Percentiles rank a stretch among this genome's conserved stretches.
Evolutionary conservation across 92 coral and sea anemone species (phyloP).

Genomic region (Blastomussa wellsi): DNA sequence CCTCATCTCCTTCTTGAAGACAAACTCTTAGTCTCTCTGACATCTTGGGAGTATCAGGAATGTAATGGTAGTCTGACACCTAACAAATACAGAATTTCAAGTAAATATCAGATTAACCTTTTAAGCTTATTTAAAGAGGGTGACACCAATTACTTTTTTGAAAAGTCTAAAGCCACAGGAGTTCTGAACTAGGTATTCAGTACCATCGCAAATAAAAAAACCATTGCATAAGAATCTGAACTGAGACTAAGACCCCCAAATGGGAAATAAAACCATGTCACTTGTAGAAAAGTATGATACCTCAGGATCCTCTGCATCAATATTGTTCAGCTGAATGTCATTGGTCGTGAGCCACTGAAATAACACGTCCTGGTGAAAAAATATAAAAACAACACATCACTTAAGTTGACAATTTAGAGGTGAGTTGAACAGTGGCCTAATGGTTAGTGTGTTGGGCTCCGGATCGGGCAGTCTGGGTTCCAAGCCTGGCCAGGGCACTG

Average conservation of each 20-base stretch:
- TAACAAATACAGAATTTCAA: conserved; percentile 3
- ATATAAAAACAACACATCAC: neutral
- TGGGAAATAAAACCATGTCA: neutral
- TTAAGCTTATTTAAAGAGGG: no score
- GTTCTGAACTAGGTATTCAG: neutral
- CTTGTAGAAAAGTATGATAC: conserved; percentile 29
- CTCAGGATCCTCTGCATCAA: conserved; percentile 99
- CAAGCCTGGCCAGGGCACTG: no score
- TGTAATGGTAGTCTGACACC: conserved; percentile 94
- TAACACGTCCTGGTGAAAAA: conserved; percentile 78
- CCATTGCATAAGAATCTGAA: neutral
- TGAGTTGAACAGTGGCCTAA: no score
- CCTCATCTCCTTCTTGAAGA: conserved; percentile 99
- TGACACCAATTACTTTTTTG: neutral
- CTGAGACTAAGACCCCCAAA: neutral
- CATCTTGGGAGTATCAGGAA: conserved; percentile 92
- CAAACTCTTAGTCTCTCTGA: conserved; percentile 95
- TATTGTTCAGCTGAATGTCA: conserved; percentile 90
- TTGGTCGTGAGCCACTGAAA: conserved; percentile 96
- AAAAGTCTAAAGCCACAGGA: neutral
- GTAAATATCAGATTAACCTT: neutral
- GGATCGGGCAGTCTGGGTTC: no score
- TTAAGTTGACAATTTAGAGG: neutral
- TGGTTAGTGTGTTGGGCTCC: no score
- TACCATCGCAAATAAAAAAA: neutral